Evolutionary conservation across 2,888 invertebrate genomes (phyloP).

Genomic region (Caradrina kadenii): DNA sequence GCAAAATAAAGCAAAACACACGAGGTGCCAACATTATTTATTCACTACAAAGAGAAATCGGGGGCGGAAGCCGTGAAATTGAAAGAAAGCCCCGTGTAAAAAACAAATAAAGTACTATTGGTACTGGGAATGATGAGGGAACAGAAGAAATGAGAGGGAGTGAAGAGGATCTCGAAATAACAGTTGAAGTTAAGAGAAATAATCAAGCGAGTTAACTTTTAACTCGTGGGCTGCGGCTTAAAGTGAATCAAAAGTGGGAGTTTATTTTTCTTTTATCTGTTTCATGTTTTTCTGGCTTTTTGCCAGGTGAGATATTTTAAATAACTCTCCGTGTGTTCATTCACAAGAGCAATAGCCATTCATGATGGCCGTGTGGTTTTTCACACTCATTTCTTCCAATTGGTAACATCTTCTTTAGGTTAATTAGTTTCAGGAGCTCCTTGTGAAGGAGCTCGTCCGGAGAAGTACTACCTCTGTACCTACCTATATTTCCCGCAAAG

Average conservation of each 20-base stretch:
- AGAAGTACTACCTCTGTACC: no score
- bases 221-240: neutral
- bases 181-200: conserved; percentile 8
- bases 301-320: conserved; percentile 50
- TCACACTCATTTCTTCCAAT: neutral
- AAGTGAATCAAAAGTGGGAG: conserved; percentile 27
- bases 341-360: conserved; percentile 15
- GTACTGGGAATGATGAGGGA: conserved; percentile 47
- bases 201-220: conserved; percentile 22
- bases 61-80: conserved; percentile 83
- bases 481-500: no score
- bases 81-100: conserved; percentile 79
- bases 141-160: conserved; percentile 40
- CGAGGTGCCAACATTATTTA: conserved; percentile 87
- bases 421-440: no score
- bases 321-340: conserved; percentile 26
- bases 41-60: conserved; percentile 82
- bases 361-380: neutral
- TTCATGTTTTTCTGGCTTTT: conserved; percentile 36
- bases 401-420: no score
- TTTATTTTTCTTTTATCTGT: conserved; percentile 22
- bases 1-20: conserved; percentile 77
- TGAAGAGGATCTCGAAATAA: conserved; percentile 39
- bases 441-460: no score
- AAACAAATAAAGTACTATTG: conserved; percentile 69